Conservation (phyloP, 2,797 vertebrate genomes). For the Sternotherus odoratus region DNA sequence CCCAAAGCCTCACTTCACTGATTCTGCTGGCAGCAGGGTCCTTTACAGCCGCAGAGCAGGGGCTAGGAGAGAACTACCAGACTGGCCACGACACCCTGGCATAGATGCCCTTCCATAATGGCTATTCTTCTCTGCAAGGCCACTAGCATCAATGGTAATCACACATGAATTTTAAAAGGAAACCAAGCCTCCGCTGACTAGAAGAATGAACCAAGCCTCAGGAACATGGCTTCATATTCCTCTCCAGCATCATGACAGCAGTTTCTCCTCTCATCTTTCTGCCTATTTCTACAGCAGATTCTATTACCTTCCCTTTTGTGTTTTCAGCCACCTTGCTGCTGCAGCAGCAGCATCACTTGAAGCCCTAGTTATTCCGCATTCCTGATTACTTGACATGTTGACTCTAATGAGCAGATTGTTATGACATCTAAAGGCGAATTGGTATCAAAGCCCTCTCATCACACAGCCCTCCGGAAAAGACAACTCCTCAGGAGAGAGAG, state of each 20-base stretch:
- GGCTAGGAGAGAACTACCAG: background rate
- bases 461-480: background rate
- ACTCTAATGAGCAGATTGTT: conserved; percentile 44
- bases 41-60: background rate
- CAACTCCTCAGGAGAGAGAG: background rate
- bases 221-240: background rate
- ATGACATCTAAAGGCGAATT: conserved; percentile 42
- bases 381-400: conserved; percentile 21
- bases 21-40: background rate
- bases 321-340: background rate
- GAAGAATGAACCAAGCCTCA: background rate
- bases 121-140: background rate
- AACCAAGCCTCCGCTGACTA: rapidly evolving
- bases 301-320: background rate
- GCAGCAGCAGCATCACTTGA: background rate
- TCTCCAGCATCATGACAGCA: background rate
- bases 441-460: conserved; percentile 40
- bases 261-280: background rate
- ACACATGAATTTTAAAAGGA: background rate
- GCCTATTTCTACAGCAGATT: background rate
- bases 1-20: background rate
- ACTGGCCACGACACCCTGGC: background rate
- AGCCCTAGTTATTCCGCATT: conserved; percentile 4
- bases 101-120: background rate
- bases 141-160: background rate